Evolutionary conservation across 2,888 invertebrate species (phyloP).

Genomic region (Ecdyonurus torrentis): DNA sequence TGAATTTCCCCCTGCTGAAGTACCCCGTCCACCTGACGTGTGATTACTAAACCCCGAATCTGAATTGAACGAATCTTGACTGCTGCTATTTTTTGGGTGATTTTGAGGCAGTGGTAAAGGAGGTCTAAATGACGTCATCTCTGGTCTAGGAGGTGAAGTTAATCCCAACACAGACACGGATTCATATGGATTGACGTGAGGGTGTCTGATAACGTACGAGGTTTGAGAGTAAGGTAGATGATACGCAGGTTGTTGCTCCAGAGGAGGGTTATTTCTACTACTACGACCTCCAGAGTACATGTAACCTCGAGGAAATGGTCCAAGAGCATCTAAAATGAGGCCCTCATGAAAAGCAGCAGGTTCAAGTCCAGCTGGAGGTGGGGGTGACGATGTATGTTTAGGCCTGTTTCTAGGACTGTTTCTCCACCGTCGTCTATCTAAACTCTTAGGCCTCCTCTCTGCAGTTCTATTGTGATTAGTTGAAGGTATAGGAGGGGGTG

Average conservation of each 20-base stretch:
- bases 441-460: conserved; percentile 24
- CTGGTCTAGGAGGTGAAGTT: background rate
- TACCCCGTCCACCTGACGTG: conserved; percentile 46
- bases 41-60: conserved; percentile 77
- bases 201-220: conserved; percentile 12
- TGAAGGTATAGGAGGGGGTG: too few relatives aligned
- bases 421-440: conserved; percentile 12
- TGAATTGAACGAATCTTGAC: conserved; percentile 61
- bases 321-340: conserved; percentile 41
- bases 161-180: too few relatives aligned
- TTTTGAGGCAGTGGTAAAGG: conserved; percentile 23
- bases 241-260: conserved; percentile 15
- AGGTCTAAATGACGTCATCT: background rate
- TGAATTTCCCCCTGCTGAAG: conserved; percentile 22
- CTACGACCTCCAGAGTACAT: background rate
- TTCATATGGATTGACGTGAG: conserved; percentile 22
- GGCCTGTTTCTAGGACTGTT: conserved; percentile 7
- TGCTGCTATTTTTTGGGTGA: conserved; percentile 27
- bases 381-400: conserved; percentile 5
- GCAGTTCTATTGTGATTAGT: too few relatives aligned
- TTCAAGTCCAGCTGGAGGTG: conserved; percentile 9
- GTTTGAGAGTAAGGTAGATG: conserved; percentile 12
- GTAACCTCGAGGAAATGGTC: too few relatives aligned
- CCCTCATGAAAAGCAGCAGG: conserved; percentile 64
- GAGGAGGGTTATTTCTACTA: too few relatives aligned